Percentiles rank a stretch among this genome's conserved stretches.
These are phyloP conservation scores for Muscidifurax raptorellus DNA, from an alignment of 1,140 invertebrate species.

Conservation along the genomic window DNA sequence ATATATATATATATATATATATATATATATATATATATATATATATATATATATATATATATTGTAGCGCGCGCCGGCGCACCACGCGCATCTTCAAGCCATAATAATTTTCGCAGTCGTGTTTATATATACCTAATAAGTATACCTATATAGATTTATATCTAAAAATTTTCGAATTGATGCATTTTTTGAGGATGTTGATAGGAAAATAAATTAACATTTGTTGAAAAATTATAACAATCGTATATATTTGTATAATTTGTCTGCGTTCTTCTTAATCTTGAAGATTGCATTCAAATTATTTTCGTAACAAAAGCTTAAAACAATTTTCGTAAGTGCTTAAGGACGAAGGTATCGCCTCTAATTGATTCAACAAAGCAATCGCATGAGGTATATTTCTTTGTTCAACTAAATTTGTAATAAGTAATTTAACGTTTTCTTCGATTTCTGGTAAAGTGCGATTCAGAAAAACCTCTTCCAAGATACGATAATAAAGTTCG, in stretches of 20 bases:
- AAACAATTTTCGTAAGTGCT: conserved; percentile 69
- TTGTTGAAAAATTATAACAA: conserved; percentile 5
- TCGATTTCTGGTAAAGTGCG: conserved; percentile 63
- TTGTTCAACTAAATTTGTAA: conserved; percentile 66
- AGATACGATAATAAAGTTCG: conserved; percentile 67
- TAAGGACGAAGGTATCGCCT: conserved; percentile 66
- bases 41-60: too few relatives aligned
- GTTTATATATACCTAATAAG: too few relatives aligned
- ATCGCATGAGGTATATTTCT: conserved; percentile 68
- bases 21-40: too few relatives aligned
- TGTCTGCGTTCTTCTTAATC: not conserved
- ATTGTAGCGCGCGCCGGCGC: too few relatives aligned
- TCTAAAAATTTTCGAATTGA: conserved; percentile 4
- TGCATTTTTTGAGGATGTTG: not conserved
- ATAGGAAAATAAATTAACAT: not conserved
- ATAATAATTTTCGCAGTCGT: too few relatives aligned
- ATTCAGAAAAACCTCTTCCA: conserved; percentile 69
- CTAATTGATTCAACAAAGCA: conserved; percentile 67
- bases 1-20: too few relatives aligned
- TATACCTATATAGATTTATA: too few relatives aligned
- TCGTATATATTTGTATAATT: conserved; percentile 13
- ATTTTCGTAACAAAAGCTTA: conserved; percentile 63
- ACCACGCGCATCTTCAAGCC: too few relatives aligned
- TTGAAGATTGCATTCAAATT: conserved; percentile 48
- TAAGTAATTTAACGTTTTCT: conserved; percentile 64